Base-by-base conservation (phyloP, 1,140 invertebrate species). In the Anadara kagoshimensis region DNA sequence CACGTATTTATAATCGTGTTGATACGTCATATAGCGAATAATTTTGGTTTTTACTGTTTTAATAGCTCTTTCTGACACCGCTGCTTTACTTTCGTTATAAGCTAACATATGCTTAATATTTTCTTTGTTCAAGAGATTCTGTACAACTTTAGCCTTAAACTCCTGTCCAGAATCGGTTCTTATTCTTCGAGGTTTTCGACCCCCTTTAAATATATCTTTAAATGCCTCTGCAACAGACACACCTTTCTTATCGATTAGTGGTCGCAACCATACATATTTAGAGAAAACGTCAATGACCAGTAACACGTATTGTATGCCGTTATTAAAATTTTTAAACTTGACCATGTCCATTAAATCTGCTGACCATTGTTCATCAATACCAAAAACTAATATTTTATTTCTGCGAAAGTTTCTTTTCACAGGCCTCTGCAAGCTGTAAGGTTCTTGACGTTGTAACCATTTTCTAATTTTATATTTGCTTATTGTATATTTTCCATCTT, bases 1-100 rank as follows among this genome's bases (percentile, higher is more conserved):
- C 16, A 64, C 43, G 10, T 64, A 64, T 18, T 18, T 51, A 16
- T 64, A 64, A 26, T 29, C 51, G 49, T 51, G 20, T 3, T 26
- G 49, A 5, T 51, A 11, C 47, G 41, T 59, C 10, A 69, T 45
- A 26, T 61, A 69, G 20, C 53, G 36, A 58, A 59, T 49, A 54
- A 54, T 54, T 20, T 16, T 29, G 2, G 24, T 24, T 43, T 66
- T 65, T 53, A 53, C 14, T 5, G 22, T 66, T 54, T 54, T 53
- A 29, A 53, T 66, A 36, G 43, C 57, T 41, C 57, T 59, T 59
- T 59, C 57, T 4, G 57, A 24, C 5, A 41, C 43, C 36, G 16
- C 43, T 59, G n/a, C 29, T 41, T 41, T 59, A 41, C 2, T 18
- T 59, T 41, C 43, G 57, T 59, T 59, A 41, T 59, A 14, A 41